phyloP scores from a whole-genome alignment of 1,140 invertebrate species.

The Ectropis grisescens region DNA sequence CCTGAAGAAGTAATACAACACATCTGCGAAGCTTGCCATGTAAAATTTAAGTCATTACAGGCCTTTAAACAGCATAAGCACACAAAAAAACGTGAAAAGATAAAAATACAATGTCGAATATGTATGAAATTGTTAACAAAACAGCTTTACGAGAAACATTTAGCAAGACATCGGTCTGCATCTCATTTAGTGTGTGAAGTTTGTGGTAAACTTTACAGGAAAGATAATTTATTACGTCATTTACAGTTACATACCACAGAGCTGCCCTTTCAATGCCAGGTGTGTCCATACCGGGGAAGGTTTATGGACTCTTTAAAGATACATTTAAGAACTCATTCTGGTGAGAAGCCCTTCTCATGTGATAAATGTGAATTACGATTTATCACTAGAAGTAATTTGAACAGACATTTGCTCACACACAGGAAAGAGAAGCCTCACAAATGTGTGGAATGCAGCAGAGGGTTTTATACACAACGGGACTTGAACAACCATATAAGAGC shows the following conservation, averaged over 20 bases:
- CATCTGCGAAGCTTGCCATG: conserved; percentile 14
- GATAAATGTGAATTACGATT: conserved; percentile 51
- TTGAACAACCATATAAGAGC: conserved; percentile 33
- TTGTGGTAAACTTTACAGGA: conserved; percentile 29
- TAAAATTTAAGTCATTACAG: conserved; percentile 7
- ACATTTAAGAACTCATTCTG: conserved; percentile 59
- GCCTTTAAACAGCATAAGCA: conserved; percentile 15
- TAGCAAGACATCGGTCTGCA: conserved; percentile 19
- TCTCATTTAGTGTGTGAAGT: conserved; percentile 27
- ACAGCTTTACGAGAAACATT: conserved; percentile 23
- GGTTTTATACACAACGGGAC: conserved; percentile 25
- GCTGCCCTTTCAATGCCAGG: conserved; percentile 24
- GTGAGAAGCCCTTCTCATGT: conserved; percentile 55
- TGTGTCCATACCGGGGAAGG: conserved; percentile 31
- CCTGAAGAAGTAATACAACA: conserved; percentile 1
- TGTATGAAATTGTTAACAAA: conserved; percentile 19
- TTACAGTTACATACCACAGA: conserved; percentile 23
- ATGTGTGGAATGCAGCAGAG: conserved; percentile 25
- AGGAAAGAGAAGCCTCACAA: conserved; percentile 27
- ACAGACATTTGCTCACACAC: conserved; percentile 41
- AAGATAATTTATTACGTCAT: conserved; percentile 24
- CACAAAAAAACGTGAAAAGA: conserved; percentile 18
- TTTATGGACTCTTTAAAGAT: conserved; percentile 37
- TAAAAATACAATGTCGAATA: conserved; percentile 25
- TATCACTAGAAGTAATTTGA: conserved; percentile 55